These are phyloP conservation scores for Plumapathes pennacea DNA, from an alignment of 92 coral and sea anemone species.

Conservation along the genomic window DNA sequence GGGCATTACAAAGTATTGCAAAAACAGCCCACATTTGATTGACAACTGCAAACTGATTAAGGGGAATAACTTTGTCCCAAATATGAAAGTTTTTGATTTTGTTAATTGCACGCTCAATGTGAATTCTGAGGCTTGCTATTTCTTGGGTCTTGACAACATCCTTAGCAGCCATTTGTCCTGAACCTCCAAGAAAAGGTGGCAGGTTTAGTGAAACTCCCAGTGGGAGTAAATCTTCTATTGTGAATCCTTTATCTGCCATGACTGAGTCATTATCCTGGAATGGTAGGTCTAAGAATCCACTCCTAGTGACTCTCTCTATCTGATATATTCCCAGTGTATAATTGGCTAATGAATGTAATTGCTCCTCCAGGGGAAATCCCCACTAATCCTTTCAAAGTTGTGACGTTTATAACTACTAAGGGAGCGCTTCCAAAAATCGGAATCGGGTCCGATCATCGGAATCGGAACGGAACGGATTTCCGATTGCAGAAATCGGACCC, in stretches of 20 bases:
- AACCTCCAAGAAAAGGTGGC: constrained; percentile 43
- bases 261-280: constrained; percentile 32
- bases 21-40: constrained; percentile 24
- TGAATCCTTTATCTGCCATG: constrained; percentile 60
- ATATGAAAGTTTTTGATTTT: constrained; percentile 19
- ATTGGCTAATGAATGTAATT: constrained; percentile 11
- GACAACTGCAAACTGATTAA: constrained; percentile 1
- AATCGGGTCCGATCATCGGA: no score
- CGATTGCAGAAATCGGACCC: no score
- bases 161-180: no score
- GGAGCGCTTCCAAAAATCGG: no score
- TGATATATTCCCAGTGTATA: constrained; percentile 37
- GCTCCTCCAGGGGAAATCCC: constrained; percentile 35
- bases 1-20: constrained; percentile 19
- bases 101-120: constrained; percentile 30
- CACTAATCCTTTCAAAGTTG: constrained; percentile 29
- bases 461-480: no score
- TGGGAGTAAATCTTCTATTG: constrained; percentile 30
- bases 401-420: no score
- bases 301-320: constrained; percentile 19
- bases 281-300: constrained; percentile 25
- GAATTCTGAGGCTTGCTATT: constrained; percentile 13
- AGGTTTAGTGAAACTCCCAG: constrained; percentile 42
- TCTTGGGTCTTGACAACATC: constrained; percentile 10
- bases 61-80: constrained; percentile 12